These are phyloP conservation scores for Drosophila tristis DNA, from an alignment of 1,140 invertebrate genomes.

Conservation along the genomic window DNA sequence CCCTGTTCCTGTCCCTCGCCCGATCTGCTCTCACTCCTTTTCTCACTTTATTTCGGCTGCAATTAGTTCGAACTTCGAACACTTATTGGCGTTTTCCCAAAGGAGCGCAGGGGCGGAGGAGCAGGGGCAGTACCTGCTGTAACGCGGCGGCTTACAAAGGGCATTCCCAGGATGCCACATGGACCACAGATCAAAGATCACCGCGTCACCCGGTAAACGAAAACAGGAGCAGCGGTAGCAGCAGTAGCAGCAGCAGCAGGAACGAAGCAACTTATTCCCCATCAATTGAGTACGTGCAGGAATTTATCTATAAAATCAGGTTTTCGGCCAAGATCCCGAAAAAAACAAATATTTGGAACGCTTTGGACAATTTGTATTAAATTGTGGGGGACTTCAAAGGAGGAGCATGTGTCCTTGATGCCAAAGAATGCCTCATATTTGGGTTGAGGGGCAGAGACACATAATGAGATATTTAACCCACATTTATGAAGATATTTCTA, in stretches of 20 bases:
- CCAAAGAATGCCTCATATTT: conserved; percentile 6
- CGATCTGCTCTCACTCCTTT: conserved; percentile 6
- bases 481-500: background rate
- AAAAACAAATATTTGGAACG: conserved; percentile 50
- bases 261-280: conserved; percentile 52
- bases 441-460: background rate
- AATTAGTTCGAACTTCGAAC: conserved; percentile 80
- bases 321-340: conserved; percentile 26
- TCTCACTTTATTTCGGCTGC: conserved; percentile 53
- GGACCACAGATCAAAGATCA: conserved; percentile 76
- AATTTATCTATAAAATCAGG: conserved; percentile 78
- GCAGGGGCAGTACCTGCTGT: conserved; percentile 44
- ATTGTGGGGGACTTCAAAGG: conserved; percentile 32
- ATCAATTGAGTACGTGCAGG: conserved; percentile 68
- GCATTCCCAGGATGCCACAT: conserved; percentile 64
- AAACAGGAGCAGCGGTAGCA: conserved; percentile 40
- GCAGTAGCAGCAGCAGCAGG: conserved; percentile 28
- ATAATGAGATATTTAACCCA: conserved; percentile 23
- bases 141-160: conserved; percentile 79
- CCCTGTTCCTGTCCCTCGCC: background rate
- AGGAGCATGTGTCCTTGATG: conserved; percentile 49
- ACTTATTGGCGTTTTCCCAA: conserved; percentile 79
- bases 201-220: conserved; percentile 66
- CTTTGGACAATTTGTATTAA: conserved; percentile 60
- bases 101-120: background rate